phyloP scores from a whole-genome alignment of 2,888 invertebrate species.

The Pterostichus madidus region DNA sequence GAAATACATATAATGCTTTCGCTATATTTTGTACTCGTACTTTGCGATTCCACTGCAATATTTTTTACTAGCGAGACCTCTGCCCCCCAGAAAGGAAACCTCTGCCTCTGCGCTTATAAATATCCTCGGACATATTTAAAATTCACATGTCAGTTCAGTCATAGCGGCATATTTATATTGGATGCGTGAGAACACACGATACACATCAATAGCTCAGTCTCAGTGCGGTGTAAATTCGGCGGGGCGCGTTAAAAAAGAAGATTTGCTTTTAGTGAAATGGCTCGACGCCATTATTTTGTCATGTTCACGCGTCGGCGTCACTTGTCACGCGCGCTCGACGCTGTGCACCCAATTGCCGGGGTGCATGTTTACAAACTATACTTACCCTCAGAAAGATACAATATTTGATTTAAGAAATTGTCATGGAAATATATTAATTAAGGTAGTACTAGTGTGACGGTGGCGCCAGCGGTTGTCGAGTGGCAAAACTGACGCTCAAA shows the following conservation, averaged over 20 bases:
- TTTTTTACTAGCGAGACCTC: too few relatives aligned
- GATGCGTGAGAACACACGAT: background rate
- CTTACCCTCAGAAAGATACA: too few relatives aligned
- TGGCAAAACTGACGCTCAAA: too few relatives aligned
- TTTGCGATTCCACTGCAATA: too few relatives aligned
- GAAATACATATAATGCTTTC: too few relatives aligned
- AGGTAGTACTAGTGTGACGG: too few relatives aligned
- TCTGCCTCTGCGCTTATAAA: background rate
- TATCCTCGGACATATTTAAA: conserved; percentile 8
- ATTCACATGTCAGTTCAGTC: background rate
- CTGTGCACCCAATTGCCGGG: too few relatives aligned
- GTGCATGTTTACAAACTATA: too few relatives aligned
- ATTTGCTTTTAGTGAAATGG: conserved; percentile 73
- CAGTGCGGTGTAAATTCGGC: background rate
- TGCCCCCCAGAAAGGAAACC: background rate
- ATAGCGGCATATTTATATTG: conserved; percentile 6
- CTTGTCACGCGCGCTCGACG: conserved; percentile 70
- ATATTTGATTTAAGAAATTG: too few relatives aligned
- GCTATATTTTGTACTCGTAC: too few relatives aligned
- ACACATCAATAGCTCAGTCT: background rate
- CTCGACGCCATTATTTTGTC: conserved; percentile 74
- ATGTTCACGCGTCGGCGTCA: conserved; percentile 74
- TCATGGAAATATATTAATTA: too few relatives aligned
- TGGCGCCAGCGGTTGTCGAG: too few relatives aligned
- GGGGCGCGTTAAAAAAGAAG: conserved; percentile 65